Base-by-base conservation (phyloP, 1,140 invertebrate species). In the Habropoda laboriosa region DNA sequence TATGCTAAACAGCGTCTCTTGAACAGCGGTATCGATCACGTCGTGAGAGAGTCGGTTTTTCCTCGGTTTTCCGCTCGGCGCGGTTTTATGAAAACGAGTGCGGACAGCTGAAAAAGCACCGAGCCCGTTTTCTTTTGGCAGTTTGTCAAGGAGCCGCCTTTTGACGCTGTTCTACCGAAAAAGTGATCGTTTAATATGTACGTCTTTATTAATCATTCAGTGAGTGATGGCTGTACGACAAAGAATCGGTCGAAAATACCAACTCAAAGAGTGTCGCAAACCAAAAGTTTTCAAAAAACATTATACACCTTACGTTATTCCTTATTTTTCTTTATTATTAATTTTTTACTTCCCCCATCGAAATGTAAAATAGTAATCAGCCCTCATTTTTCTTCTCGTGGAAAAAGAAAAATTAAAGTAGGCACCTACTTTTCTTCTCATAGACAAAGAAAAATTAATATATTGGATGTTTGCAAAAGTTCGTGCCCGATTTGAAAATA, bases 131-230 rank as follows among this genome's bases (percentile, higher is more conserved):
- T 40, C 47, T 68, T 76, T 67, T 57, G 61, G 27, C 49, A 45
- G 51, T 57, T 58, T 76, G 51, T 40, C 64, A 68, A 58, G 40
- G 10, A n/a, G 21, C 21, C 2, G n/a, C 13, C 47, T 70, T 68
- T 68, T 55, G 40, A 42, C 35, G 5, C 40, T 4, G n/a, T 0
- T n/a, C 1, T n/a, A 3, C 10, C 13, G 21, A 58, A 68, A 42
- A 74, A 53, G 16, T 77, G 32, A 47, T 70, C 40, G 30, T 68
- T 77, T 77, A 77, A 77, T 70, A 77, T 70, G 74, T 58, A 77
- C 53, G 51, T 77, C 74, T 77, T 77, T 77, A 70, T 77, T 68
- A 77, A 77, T 77, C 74, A 70, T 57, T 53, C 63, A n/a, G 16
- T 68, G 74, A 76, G 63, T 76, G 58, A 77, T 77, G 42, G 32